Evolutionary conservation across 2,888 invertebrate species (phyloP).

Genomic region (Aleiodes alternator): DNA sequence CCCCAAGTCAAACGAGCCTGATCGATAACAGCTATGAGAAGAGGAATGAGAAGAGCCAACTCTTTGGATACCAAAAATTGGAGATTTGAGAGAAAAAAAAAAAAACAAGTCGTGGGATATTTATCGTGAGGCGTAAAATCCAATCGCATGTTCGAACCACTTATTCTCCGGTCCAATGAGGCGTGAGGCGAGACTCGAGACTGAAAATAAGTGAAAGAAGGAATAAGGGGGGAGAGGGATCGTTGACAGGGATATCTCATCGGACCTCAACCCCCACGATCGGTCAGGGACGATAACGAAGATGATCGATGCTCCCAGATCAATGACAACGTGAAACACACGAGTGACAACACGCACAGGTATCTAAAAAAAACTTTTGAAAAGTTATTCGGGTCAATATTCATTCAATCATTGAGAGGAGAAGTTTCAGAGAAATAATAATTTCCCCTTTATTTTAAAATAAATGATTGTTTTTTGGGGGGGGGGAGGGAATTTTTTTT

Average conservation of each 20-base stretch:
- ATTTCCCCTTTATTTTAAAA: too few species aligned
- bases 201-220: conserved; percentile 40
- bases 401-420: too few species aligned
- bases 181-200: conserved; percentile 64
- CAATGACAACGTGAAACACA: conserved; percentile 48
- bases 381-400: conserved; percentile 4
- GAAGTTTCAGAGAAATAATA: too few species aligned
- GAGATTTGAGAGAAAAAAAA: background rate
- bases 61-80: conserved; percentile 1
- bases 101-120: background rate
- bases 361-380: background rate
- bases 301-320: conserved; percentile 71
- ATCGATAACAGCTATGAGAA: conserved; percentile 48
- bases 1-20: conserved; percentile 55
- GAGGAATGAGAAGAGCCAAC: conserved; percentile 36
- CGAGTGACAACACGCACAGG: conserved; percentile 37
- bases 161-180: conserved; percentile 71
- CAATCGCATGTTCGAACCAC: conserved; percentile 63
- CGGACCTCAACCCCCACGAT: conserved; percentile 60
- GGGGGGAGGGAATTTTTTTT: too few species aligned
- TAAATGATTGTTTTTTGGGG: too few species aligned
- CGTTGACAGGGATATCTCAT: conserved; percentile 49
- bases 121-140: conserved; percentile 51
- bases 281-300: conserved; percentile 71
- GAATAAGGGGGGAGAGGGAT: conserved; percentile 20